These are phyloP conservation scores for Coelinius sp. DNA, from an alignment of 2,888 invertebrate species.

Conservation along the genomic window DNA sequence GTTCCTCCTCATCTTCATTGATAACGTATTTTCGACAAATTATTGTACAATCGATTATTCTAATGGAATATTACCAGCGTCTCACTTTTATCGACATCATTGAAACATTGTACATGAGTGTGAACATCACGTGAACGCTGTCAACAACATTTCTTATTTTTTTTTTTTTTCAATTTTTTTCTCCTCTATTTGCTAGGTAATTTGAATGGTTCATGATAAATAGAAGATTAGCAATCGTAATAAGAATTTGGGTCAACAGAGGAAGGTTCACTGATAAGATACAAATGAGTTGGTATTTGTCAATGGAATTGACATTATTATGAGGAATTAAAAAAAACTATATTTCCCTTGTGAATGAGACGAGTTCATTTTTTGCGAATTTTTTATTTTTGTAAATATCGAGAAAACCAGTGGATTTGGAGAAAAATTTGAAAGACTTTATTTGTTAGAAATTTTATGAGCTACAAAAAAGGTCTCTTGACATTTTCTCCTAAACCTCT, in stretches of 20 bases:
- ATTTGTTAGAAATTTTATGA: too few species aligned
- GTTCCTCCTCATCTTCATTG: neutral
- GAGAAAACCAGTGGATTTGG: too few species aligned
- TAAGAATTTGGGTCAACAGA: neutral
- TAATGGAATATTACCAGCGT: neutral
- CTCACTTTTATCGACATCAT: neutral
- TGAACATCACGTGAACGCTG: neutral
- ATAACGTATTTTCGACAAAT: neutral
- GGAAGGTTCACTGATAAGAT: neutral
- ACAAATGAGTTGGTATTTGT: neutral
- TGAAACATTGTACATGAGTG: neutral
- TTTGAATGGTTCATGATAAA: neutral
- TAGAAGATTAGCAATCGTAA: neutral
- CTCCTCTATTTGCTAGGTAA: neutral
- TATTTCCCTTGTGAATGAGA: too few species aligned
- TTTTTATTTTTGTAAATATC: too few species aligned
- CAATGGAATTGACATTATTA: neutral
- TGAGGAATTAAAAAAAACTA: neutral
- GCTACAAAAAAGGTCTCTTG: too few species aligned
- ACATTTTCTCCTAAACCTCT: too few species aligned
- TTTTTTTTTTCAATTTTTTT: neutral
- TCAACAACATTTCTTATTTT: neutral
- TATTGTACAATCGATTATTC: neutral
- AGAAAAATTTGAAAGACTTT: too few species aligned
- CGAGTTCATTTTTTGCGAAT: neutral